Percentiles rank a stretch among this genome's conserved stretches.
Conservation (phyloP, 2,888 invertebrate genomes). For the Anthoptus insignis region DNA sequence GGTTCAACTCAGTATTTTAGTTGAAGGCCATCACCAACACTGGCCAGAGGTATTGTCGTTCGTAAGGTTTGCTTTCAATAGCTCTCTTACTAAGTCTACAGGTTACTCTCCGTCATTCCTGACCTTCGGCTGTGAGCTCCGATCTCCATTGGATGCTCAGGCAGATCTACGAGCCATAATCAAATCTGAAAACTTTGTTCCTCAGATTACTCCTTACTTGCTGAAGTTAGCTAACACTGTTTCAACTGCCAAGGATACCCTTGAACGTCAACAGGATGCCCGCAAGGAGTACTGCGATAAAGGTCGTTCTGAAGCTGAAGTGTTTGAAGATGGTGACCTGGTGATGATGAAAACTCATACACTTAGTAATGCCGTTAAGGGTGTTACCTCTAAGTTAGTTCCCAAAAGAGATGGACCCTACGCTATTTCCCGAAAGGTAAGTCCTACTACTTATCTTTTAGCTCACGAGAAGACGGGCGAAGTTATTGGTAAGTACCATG, state of each 20-base stretch:
- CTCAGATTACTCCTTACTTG: constrained; percentile 43
- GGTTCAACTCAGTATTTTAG: constrained; percentile 47
- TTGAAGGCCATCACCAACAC: constrained; percentile 42
- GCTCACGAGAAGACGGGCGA: too few relatives aligned
- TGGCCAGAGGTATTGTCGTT: constrained; percentile 49
- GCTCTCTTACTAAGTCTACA: constrained; percentile 39
- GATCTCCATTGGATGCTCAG: constrained; percentile 42
- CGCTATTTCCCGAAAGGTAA: too few relatives aligned
- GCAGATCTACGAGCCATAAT: constrained; percentile 39
- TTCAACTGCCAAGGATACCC: constrained; percentile 7
- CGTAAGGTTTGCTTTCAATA: constrained; percentile 53
- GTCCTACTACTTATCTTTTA: too few relatives aligned
- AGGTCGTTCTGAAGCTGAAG: constrained; percentile 20
- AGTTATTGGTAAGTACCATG: too few relatives aligned
- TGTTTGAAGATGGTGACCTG: constrained; percentile 38
- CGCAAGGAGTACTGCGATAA: constrained; percentile 40
- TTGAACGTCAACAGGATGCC: constrained; percentile 36
- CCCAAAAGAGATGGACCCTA: too few relatives aligned
- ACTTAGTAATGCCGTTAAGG: constrained; percentile 36
- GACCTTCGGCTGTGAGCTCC: constrained; percentile 52
- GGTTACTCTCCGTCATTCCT: constrained; percentile 50
- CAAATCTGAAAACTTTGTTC: constrained; percentile 40
- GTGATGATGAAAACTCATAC: constrained; percentile 39
- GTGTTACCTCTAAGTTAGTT: constrained; percentile 50
- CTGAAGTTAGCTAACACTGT: constrained; percentile 11